Evolutionary conservation across 1,140 invertebrate species (phyloP).

Genomic region (Pomacea maculata): DNA sequence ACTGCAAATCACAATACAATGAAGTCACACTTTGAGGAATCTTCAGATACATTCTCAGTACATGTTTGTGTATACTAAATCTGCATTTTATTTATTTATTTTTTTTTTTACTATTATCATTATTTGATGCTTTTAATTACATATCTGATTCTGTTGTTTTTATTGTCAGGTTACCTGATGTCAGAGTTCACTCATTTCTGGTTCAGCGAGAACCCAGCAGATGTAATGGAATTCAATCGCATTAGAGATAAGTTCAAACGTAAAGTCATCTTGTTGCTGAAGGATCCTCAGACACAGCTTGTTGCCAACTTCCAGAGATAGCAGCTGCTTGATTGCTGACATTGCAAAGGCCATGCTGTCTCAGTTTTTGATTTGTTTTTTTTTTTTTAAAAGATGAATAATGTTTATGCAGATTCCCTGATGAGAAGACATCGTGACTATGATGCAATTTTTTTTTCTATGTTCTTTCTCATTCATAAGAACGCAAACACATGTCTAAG

Average conservation of each 20-base stretch:
- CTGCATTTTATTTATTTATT: neutral
- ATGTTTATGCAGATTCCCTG: too few species aligned
- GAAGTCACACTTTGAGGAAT: too few species aligned
- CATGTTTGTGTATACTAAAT: neutral
- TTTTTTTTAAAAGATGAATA: too few species aligned
- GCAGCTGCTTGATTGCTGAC: too few species aligned
- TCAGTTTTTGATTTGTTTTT: too few species aligned
- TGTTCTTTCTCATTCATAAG: too few species aligned
- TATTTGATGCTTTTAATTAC: neutral
- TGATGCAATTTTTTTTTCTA: too few species aligned
- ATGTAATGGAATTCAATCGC: constrained; percentile 94
- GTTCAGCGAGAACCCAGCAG: constrained; percentile 87
- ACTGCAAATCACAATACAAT: too few species aligned
- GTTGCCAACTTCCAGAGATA: constrained; percentile 15
- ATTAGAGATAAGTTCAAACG: constrained; percentile 78
- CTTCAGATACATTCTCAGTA: too few species aligned
- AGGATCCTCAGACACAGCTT: constrained; percentile 47
- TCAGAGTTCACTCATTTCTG: constrained; percentile 94
- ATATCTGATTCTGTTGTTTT: constrained; percentile 14
- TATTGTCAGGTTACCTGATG: constrained; percentile 78
- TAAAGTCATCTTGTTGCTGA: constrained; percentile 34
- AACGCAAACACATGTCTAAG: too few species aligned
- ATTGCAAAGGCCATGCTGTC: too few species aligned
- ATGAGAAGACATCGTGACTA: too few species aligned
- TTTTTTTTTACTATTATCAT: neutral